phyloP scores from a whole-genome alignment of 2,888 invertebrate species.

The Yponomeuta evonymella region DNA sequence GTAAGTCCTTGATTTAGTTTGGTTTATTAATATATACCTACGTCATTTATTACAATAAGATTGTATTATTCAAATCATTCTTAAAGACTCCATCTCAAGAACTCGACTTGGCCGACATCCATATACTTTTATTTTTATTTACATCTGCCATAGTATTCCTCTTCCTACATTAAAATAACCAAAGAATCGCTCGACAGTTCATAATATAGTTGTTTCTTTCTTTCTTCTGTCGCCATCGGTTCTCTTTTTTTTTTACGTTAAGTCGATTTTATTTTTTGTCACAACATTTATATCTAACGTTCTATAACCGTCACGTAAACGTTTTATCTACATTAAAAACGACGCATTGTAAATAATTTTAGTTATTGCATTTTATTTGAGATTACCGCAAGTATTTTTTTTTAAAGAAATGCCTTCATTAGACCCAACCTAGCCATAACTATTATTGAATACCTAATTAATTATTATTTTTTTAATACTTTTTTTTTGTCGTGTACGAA shows the following conservation, averaged over 20 bases:
- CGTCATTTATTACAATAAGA: not conserved
- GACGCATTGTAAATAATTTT: constrained; percentile 23
- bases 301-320: constrained; percentile 23
- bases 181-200: constrained; percentile 8
- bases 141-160: constrained; percentile 1
- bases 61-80: not conserved
- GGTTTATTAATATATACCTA: not conserved
- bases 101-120: not conserved
- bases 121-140: not conserved
- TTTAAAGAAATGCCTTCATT: constrained; percentile 38
- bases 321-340: constrained; percentile 27
- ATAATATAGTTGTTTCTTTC: not conserved
- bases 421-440: constrained; percentile 53
- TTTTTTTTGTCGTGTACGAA: constrained; percentile 57
- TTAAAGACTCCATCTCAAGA: not conserved
- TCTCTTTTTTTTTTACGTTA: constrained; percentile 3
- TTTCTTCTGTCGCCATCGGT: not conserved
- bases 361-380: constrained; percentile 26
- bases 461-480: constrained; percentile 28
- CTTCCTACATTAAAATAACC: constrained; percentile 1
- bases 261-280: not conserved
- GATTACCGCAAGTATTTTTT: constrained; percentile 53
- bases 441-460: constrained; percentile 47
- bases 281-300: not conserved
- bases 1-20: constrained; percentile 15